These are phyloP conservation scores for Neodontobutis hainanensis DNA, from an alignment of 2,113 vertebrate species.

Conservation along the genomic window DNA sequence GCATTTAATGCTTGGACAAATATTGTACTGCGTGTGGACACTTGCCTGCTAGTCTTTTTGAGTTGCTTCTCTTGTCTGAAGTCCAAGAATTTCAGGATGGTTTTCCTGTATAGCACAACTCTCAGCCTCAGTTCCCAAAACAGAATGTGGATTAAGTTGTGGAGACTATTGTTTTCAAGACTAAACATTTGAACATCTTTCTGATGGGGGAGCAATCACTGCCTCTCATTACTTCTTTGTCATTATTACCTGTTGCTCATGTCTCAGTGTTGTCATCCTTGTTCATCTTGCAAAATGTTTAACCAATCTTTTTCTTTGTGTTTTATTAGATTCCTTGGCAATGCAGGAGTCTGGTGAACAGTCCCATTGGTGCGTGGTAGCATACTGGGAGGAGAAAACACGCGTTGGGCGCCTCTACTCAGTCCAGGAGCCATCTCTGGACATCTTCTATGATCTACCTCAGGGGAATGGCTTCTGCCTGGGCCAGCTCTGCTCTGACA, in stretches of 20 bases:
- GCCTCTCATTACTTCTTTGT: neutral
- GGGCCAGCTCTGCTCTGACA: constrained; percentile 95
- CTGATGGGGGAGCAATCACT: neutral
- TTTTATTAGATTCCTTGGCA: constrained; percentile 88
- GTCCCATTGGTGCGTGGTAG: constrained; percentile 98
- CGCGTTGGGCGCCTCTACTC: constrained; percentile 97
- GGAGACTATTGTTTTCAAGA: constrained; percentile 10
- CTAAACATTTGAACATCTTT: constrained; percentile 3
- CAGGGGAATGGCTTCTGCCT: constrained; percentile 99
- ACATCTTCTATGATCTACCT: constrained; percentile 99
- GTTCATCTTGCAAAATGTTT: neutral
- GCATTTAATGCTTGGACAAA: constrained; percentile 70
- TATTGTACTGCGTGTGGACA: constrained; percentile 62
- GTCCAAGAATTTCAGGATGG: constrained; percentile 73
- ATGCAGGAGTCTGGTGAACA: constrained; percentile 91
- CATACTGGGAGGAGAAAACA: constrained; percentile 99
- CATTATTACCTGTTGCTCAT: constrained; percentile 13
- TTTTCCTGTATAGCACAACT: constrained; percentile 70
- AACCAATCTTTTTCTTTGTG: constrained; percentile 24
- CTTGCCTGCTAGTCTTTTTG: constrained; percentile 63
- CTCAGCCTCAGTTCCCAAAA: constrained; percentile 56
- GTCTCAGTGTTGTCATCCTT: neutral
- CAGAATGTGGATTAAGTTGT: constrained; percentile 29
- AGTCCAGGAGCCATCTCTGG: constrained; percentile 97
- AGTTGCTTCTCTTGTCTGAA: constrained; percentile 68